Evolutionary conservation across 2,797 vertebrate genomes (phyloP), one percentile per base, ranked within the genome.

Genomic region (Lophotriccus pileatus): DNA sequence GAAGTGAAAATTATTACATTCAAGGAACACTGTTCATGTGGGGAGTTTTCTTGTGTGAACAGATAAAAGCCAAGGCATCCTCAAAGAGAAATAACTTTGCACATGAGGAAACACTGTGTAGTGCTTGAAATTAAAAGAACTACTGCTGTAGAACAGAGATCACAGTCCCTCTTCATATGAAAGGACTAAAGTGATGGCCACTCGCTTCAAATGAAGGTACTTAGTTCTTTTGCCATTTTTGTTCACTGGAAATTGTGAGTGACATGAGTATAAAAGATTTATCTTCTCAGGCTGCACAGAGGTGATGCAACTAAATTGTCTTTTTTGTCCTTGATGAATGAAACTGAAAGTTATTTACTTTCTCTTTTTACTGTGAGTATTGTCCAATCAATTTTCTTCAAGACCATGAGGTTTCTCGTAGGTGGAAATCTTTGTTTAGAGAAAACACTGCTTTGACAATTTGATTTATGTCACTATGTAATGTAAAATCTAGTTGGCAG

Each of bases 1-100:
- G 39, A 64, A 89, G 27, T 30, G 89, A 83, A 95, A 95, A 91
- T 90, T 81, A 86, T 74, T 70, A 94, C 53, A 77, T 76, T 88
- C 70, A 67, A 93, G 28, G 64, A 41, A 70, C 14, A 8, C 24
- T 69, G 28, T 73, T 86, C 23, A 27, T 39, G 41, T 68, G 50
- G 6, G 36, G 30, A 72, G 11, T 67, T 66, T 80, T 90, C 64
- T 87, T 34, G 28, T 50, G 30, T 53, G 75, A 91, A 73, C 37
- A 76, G 59, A 86, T 81, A 82, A 86, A 91, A 92, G 52, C 19
- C 67, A 52, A 86, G 50, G 22, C 23, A 84, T 75, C 9, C 44
- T 92, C 59, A 60, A 84, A 91, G 41, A 27, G 28, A 96, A 91
- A 79, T 55, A 59, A 47, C 28, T 89, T 81, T 87, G 47, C 39